Percentiles rank a stretch among this genome's conserved stretches.
Conservation (phyloP, 30 jellyfish, hydroid and myxozoan species). For the Cassiopea andromeda region DNA sequence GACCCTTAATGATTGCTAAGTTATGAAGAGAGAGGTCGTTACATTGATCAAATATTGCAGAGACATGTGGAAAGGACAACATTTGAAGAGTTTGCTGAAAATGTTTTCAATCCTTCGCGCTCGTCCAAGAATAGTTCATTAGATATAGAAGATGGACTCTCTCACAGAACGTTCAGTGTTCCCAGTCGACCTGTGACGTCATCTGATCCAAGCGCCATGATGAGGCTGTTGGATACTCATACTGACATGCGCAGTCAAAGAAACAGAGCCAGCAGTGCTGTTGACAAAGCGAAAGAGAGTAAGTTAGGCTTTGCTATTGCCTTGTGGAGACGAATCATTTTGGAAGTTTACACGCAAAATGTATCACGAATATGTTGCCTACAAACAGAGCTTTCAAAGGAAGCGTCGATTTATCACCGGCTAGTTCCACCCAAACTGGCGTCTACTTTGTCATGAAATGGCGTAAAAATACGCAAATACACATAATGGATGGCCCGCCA, state of each 20-base stretch:
- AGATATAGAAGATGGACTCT: slow-evolving; percentile 67
- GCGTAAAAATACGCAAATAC: too few species aligned
- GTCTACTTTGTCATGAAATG: too few species aligned
- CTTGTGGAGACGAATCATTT: too few species aligned
- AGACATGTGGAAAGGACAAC: slow-evolving; percentile 83
- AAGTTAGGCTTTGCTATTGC: not conserved
- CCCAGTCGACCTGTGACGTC: slow-evolving; percentile 85
- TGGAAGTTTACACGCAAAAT: too few species aligned
- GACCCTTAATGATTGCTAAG: slow-evolving; percentile 10
- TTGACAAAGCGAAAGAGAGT: slow-evolving; percentile 46
- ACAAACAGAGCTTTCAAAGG: too few species aligned
- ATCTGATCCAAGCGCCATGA: slow-evolving; percentile 85
- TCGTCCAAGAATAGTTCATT: slow-evolving; percentile 17
- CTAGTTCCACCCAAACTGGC: too few species aligned
- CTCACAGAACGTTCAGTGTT: slow-evolving; percentile 75
- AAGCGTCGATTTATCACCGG: too few species aligned
- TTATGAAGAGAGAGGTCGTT: slow-evolving; percentile 90
- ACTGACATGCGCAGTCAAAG: slow-evolving; percentile 69
- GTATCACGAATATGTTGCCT: too few species aligned
- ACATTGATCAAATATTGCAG: slow-evolving; percentile 79
- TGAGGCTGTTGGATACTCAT: slow-evolving; percentile 73
- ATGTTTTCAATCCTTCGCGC: slow-evolving; percentile 75
- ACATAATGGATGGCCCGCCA: too few species aligned
- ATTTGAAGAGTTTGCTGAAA: slow-evolving; percentile 76
- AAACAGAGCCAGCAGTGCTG: slow-evolving; percentile 88